Evolutionary conservation across 2,797 vertebrate species (phyloP), one percentile per base, ranked within the genome.

Genomic region (Ctenochaetus hawaiiensis): DNA sequence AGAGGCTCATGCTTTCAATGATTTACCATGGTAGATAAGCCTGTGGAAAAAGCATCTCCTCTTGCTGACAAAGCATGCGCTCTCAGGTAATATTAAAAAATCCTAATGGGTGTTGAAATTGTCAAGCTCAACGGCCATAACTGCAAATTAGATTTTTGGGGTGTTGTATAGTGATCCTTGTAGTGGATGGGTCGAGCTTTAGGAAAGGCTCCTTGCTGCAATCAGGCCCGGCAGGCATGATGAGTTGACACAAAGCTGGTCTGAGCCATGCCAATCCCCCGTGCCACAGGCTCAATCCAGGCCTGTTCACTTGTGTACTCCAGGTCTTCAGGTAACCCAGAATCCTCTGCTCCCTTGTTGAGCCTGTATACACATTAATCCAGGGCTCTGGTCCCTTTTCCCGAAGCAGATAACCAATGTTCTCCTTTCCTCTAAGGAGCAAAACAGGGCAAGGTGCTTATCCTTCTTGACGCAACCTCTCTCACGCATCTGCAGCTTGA

Each of bases 1-100:
- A 96, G 95, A 69, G 95, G 95, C 95, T 96, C 96, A 97, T 97
- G 95, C 96, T 96, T 95, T 95, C 95, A 95, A 92, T 94, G 88
- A 93, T 95, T 96, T 95, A 96, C 95, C 96, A 95, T 94, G 94
- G 95, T 93, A 95, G 93, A 94, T 95, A 96, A 97, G 94, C 95
- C 95, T 92, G 78, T 74, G 86, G 88, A 92, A 87, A 87, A 93
- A 95, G 93, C 95, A 89, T 92, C 89, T 90, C 85, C 70, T 79
- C 81, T 89, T 80, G 66, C 59, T 75, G 94, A 94, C 93, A 95
- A 96, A 95, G 88, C 85, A 87, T 85, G 87, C 59, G 56, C 83
- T 82, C 84, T 81, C 74, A 86, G 89, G 85, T 90, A 90, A 91
- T 94, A 92, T 91, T 91, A 34, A 91, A 93, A 92, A 91, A 93